These are phyloP conservation scores for Chrysopa pallens DNA, from an alignment of 1,140 invertebrate genomes.

Conservation along the genomic window DNA sequence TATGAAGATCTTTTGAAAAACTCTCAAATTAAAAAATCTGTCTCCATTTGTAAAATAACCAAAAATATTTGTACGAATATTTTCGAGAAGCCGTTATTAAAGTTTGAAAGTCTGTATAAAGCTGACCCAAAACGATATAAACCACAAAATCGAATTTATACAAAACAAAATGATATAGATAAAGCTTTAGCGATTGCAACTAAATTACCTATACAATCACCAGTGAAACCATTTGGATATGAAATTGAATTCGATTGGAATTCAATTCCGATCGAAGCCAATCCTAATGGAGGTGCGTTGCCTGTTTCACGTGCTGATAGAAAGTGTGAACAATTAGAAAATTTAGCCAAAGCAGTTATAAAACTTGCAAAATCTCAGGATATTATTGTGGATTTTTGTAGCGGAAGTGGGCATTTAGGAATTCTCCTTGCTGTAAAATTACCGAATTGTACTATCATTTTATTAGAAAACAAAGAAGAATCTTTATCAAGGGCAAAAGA, in stretches of 20 bases:
- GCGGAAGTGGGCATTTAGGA: constrained; percentile 82
- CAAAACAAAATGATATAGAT: constrained; percentile 56
- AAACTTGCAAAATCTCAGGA: constrained; percentile 33
- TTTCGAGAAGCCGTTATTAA: background rate
- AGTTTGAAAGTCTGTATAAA: constrained; percentile 46
- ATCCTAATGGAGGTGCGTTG: constrained; percentile 59
- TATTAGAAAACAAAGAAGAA: constrained; percentile 87
- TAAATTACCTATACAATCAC: constrained; percentile 21
- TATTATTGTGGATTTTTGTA: constrained; percentile 85
- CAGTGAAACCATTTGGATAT: constrained; percentile 21
- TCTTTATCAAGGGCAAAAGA: constrained; percentile 58
- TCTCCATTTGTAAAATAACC: constrained; percentile 4
- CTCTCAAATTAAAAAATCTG: constrained; percentile 16
- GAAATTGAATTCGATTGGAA: constrained; percentile 38
- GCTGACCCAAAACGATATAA: constrained; percentile 60
- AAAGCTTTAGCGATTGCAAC: constrained; percentile 32
- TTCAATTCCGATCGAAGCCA: constrained; percentile 45
- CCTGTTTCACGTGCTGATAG: constrained; percentile 50
- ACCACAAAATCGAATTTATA: constrained; percentile 49
- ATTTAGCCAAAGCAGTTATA: constrained; percentile 61
- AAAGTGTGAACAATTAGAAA: constrained; percentile 82
- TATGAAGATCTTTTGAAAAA: constrained; percentile 29
- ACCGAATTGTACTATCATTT: constrained; percentile 53
- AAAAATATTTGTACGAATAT: background rate
- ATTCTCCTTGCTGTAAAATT: constrained; percentile 66